phyloP scores from a whole-genome alignment of 2,797 vertebrate genomes.

The Tinamus major region DNA sequence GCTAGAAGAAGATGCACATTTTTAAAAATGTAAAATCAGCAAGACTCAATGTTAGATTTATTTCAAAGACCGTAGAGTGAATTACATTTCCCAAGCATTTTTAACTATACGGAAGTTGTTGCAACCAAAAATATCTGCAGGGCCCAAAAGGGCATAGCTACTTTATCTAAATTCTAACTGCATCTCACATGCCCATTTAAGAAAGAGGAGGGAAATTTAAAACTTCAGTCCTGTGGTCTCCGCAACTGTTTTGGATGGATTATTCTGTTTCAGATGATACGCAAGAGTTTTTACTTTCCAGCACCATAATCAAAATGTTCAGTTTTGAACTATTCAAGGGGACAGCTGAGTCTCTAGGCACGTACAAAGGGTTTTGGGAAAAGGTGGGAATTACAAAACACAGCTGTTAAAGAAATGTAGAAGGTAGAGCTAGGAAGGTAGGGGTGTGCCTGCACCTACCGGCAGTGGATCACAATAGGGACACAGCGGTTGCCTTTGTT shows the following conservation, averaged over 20 bases:
- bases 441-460: slow-evolving; percentile 75
- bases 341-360: background rate
- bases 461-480: slow-evolving; percentile 88
- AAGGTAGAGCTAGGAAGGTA: background rate
- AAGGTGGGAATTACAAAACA: background rate
- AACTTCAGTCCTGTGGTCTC: background rate
- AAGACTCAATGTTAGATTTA: background rate
- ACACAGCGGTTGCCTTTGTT: slow-evolving; percentile 54
- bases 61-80: background rate
- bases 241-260: background rate
- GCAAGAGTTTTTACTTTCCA: background rate
- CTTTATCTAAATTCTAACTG: background rate
- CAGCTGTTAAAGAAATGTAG: background rate
- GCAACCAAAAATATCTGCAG: background rate
- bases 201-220: background rate
- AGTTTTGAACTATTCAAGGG: background rate
- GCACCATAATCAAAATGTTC: background rate
- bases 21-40: background rate
- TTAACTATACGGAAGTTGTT: background rate
- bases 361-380: background rate
- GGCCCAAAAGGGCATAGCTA: background rate
- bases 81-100: background rate
- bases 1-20: slow-evolving; percentile 12
- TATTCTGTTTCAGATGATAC: background rate
- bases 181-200: background rate